Evolutionary conservation across 2,888 invertebrate species (phyloP).

Genomic region (Chloromyia formosa): DNA sequence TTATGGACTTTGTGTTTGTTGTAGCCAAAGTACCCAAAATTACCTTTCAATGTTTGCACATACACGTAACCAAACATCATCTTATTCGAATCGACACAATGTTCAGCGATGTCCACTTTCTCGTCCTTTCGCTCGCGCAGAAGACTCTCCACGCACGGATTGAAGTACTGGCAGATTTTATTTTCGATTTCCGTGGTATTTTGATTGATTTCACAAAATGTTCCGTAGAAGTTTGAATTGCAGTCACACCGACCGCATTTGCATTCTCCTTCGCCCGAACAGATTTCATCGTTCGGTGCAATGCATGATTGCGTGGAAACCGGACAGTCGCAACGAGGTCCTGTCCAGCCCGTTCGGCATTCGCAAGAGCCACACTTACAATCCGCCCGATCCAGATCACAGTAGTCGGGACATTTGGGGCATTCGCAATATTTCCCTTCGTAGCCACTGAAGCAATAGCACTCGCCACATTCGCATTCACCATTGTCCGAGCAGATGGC

Average conservation of each 20-base stretch:
- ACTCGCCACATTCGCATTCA: slow-evolving; percentile 80
- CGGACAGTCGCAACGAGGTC: slow-evolving; percentile 69
- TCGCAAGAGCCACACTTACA: slow-evolving; percentile 81
- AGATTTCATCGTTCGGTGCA: slow-evolving; percentile 68
- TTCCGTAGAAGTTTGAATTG: slow-evolving; percentile 56
- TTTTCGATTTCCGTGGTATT: slow-evolving; percentile 54
- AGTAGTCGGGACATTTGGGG: slow-evolving; percentile 68
- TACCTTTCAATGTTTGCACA: slow-evolving; percentile 54
- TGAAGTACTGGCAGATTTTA: slow-evolving; percentile 60
- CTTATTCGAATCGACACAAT: slow-evolving; percentile 56
- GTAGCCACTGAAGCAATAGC: slow-evolving; percentile 72
- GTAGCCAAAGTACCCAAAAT: not conserved
- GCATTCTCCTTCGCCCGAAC: slow-evolving; percentile 80
- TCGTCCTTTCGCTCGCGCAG: slow-evolving; percentile 54
- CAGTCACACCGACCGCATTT: slow-evolving; percentile 71
- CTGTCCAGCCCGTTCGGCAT: slow-evolving; percentile 71
- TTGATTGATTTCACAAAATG: slow-evolving; percentile 59
- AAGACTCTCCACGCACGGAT: slow-evolving; percentile 60
- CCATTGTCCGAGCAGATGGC: slow-evolving; percentile 76
- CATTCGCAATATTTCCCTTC: slow-evolving; percentile 73
- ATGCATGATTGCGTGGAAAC: slow-evolving; percentile 66
- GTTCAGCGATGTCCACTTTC: slow-evolving; percentile 54
- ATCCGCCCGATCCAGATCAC: slow-evolving; percentile 73
- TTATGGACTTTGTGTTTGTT: no score
- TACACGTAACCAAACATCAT: slow-evolving; percentile 56